phyloP scores from a whole-genome alignment of 2,888 invertebrate genomes.

The Oxytorus armatus region DNA sequence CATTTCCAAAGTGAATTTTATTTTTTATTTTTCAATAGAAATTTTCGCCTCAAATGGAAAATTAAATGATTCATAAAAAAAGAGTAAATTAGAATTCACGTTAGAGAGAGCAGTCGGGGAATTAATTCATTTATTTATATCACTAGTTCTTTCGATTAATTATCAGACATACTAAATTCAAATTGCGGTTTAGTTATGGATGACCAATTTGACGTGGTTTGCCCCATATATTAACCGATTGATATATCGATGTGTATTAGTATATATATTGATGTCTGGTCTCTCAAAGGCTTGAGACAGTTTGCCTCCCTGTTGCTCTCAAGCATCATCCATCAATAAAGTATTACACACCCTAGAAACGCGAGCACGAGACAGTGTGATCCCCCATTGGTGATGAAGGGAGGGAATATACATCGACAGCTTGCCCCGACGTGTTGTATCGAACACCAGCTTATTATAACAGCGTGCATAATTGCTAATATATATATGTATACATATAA shows the following conservation, averaged over 20 bases:
- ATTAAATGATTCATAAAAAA: no score
- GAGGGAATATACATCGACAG: conserved; percentile 40
- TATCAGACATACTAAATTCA: neutral
- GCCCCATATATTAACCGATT: conserved; percentile 20
- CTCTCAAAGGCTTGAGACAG: conserved; percentile 60
- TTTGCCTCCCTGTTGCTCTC: conserved; percentile 57
- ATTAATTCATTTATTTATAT: no score
- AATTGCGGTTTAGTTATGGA: neutral
- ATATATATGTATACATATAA: no score
- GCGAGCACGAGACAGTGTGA: conserved; percentile 30
- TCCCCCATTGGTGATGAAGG: neutral
- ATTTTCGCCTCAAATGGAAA: no score
- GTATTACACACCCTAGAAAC: conserved; percentile 62
- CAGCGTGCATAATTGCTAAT: conserved; percentile 23
- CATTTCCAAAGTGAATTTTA: no score
- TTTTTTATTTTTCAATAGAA: no score
- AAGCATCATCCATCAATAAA: conserved; percentile 70
- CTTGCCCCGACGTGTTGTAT: conserved; percentile 32
- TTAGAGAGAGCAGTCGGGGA: no score
- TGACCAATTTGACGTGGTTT: neutral
- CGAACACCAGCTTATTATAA: neutral
- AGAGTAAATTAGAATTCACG: no score
- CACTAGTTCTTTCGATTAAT: no score
- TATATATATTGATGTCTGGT: conserved; percentile 21
- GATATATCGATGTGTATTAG: conserved; percentile 32